phyloP scores from a whole-genome alignment of 2,888 invertebrate species.

The Dasysyrphus albostriatus region DNA sequence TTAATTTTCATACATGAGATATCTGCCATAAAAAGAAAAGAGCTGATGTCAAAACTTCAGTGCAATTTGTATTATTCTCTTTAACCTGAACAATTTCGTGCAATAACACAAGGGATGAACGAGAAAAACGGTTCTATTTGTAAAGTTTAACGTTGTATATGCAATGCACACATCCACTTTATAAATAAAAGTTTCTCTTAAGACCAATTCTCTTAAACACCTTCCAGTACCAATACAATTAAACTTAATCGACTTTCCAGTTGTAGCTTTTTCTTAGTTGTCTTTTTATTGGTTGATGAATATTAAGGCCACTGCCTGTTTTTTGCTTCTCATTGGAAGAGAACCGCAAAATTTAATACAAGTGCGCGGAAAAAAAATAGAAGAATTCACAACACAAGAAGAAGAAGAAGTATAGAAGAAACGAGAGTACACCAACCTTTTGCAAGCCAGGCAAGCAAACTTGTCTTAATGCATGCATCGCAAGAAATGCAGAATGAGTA shows the following conservation, averaged over 20 bases:
- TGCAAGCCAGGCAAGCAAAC: conserved; percentile 50
- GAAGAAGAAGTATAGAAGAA: conserved; percentile 15
- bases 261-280: conserved; percentile 51
- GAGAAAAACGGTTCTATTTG: conserved; percentile 74
- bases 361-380: conserved; percentile 3
- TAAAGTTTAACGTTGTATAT: conserved; percentile 17
- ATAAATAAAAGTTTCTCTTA: conserved; percentile 14
- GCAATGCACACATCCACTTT: neutral
- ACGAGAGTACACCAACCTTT: conserved; percentile 73
- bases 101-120: neutral
- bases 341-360: conserved; percentile 70
- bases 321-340: conserved; percentile 73
- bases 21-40: conserved; percentile 38
- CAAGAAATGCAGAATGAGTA: conserved; percentile 22
- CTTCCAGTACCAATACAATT: conserved; percentile 54
- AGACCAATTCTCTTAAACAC: conserved; percentile 1
- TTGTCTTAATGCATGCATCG: conserved; percentile 30
- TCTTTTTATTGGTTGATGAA: conserved; percentile 72
- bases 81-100: neutral
- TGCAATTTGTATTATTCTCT: neutral
- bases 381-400: neutral
- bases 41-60: conserved; percentile 41
- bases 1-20: no score
- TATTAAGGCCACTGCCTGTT: conserved; percentile 68
- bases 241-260: conserved; percentile 43